Evolutionary conservation across 2,113 vertebrate genomes (phyloP), one percentile per base, ranked within the genome.

Genomic region (Percina caprodes): DNA sequence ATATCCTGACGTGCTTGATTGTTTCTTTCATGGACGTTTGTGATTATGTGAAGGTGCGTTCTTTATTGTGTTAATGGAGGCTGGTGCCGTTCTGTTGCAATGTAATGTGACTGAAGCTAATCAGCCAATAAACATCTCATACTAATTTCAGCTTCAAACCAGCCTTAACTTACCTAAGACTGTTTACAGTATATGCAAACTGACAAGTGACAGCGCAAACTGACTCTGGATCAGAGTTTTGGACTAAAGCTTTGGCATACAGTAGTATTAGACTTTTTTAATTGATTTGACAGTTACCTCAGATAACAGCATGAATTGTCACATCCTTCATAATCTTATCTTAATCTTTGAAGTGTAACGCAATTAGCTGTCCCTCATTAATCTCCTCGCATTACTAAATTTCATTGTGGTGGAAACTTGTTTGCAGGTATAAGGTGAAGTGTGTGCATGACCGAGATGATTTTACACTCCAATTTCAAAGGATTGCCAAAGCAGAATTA

Each of bases 281-380:
- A 88, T 74, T 84, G 51, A 67, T 62, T 69, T 87, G 65, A 77
- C 58, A 65, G 62, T 63, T 86, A 68, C 6, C n/a, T 65, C 23
- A 59, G 74, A 85, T 83, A 82, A 71, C 58, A 62, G 39, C 46
- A 45, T 56, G 42, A 74, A 77, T 83, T 71, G 52, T 85, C 65
- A 67, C 76, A 88, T 78, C 49, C 59, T 73, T 75, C 26, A 66
- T 54, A 80, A 82, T 88, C 60, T 77, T 80, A 87, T 87, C 84
- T 86, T 21, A 46, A 73, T 87, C 77, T 84, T 65, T 82, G 21
- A 86, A 83, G 74, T 83, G 63, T 77, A 79, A 85, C 80, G 83
- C 61, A 91, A 67, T 90, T 84, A 86, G 61, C 76, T 19, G 11
- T 69, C 66, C 30, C 61, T 66, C 69, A 90, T 78, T 76, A 69